These are phyloP conservation scores for Carollia perspicillata DNA, from an alignment of 2,113 vertebrate genomes.

Conservation along the genomic window DNA sequence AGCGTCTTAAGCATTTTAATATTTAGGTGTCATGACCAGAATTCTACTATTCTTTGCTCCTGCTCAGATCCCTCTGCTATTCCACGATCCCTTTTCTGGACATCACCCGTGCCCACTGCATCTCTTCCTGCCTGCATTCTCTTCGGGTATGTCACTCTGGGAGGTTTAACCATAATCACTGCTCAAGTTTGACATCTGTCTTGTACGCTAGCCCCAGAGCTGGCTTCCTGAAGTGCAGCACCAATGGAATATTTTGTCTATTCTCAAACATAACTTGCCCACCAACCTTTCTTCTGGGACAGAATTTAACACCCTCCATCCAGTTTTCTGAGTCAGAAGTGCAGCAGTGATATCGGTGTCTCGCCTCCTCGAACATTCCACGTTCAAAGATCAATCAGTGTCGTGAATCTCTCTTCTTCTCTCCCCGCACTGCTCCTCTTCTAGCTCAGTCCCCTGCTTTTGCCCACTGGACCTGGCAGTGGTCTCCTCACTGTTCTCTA, in stretches of 20 bases:
- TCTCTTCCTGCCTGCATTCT: background rate
- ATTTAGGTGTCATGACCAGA: background rate
- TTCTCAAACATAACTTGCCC: background rate
- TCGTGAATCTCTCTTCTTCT: background rate
- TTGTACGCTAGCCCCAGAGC: no score
- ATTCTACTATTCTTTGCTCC: background rate
- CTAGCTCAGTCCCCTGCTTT: no score
- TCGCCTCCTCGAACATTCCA: accelerated
- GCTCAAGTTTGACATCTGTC: background rate
- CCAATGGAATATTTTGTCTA: background rate
- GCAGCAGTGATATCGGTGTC: background rate
- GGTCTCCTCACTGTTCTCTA: background rate
- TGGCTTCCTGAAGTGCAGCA: background rate
- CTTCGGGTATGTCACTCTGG: background rate
- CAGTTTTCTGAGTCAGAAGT: background rate
- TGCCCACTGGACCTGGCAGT: background rate
- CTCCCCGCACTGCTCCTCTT: background rate
- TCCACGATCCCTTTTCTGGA: background rate
- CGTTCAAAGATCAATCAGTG: background rate
- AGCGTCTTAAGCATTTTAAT: background rate
- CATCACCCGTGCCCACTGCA: background rate
- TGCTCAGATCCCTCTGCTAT: background rate
- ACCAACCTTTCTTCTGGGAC: background rate
- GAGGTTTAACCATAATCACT: background rate
- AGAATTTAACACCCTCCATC: background rate